These are phyloP conservation scores for Trachelipus rathkii DNA, from an alignment of 1,140 invertebrate genomes.

Conservation along the genomic window DNA sequence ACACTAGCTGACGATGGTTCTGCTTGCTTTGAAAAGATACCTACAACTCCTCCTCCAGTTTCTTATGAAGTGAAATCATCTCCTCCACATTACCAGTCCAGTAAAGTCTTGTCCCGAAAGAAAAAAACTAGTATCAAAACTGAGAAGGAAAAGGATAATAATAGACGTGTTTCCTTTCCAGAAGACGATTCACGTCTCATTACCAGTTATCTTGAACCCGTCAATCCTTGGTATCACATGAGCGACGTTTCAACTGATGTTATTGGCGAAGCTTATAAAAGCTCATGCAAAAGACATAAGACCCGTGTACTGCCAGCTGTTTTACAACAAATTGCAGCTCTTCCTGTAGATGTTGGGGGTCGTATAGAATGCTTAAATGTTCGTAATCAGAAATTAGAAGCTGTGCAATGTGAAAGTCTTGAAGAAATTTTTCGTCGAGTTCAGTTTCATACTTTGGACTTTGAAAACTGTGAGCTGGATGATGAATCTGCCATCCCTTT, in stretches of 20 bases:
- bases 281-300: constrained; percentile 65
- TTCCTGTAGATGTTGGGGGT: constrained; percentile 46
- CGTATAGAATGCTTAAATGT: constrained; percentile 56
- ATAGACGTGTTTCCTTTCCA: constrained; percentile 64
- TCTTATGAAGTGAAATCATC: background rate
- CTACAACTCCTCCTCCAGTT: background rate
- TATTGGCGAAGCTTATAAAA: constrained; percentile 64
- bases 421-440: constrained; percentile 72
- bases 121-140: background rate
- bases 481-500: constrained; percentile 70
- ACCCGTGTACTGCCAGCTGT: constrained; percentile 64
- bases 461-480: constrained; percentile 64
- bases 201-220: constrained; percentile 70
- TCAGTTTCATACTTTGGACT: constrained; percentile 65
- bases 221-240: constrained; percentile 69
- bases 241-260: constrained; percentile 56
- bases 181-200: constrained; percentile 66
- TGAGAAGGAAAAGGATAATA: constrained; percentile 9
- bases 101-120: background rate
- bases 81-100: background rate
- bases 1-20: background rate
- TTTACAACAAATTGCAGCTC: constrained; percentile 62
- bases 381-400: constrained; percentile 56
- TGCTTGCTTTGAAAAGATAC: background rate
- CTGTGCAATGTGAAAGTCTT: constrained; percentile 63